These are phyloP conservation scores for Notamacropus eugenii DNA, from an alignment of 2,797 vertebrate genomes.

Conservation along the genomic window DNA sequence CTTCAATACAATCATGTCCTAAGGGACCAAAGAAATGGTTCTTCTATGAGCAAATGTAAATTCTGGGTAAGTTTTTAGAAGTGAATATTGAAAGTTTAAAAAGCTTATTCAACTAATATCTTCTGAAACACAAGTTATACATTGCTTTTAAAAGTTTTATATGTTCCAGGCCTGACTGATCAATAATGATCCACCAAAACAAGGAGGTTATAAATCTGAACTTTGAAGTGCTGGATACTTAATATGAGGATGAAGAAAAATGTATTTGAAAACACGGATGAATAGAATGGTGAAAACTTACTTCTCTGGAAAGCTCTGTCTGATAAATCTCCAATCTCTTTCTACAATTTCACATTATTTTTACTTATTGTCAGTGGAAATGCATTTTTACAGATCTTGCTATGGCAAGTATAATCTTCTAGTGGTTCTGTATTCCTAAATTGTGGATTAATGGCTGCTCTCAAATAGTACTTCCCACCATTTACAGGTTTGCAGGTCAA, in stretches of 20 bases:
- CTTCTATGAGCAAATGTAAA: slow-evolving; percentile 34
- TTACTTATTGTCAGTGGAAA: slow-evolving; percentile 60
- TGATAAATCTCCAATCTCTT: slow-evolving; percentile 60
- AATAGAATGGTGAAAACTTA: slow-evolving; percentile 58
- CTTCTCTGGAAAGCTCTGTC: slow-evolving; percentile 48
- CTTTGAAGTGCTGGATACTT: slow-evolving; percentile 49
- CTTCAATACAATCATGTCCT: not conserved
- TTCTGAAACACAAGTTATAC: slow-evolving; percentile 24
- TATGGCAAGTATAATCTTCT: slow-evolving; percentile 60
- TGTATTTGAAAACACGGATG: slow-evolving; percentile 63
- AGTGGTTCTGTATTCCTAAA: slow-evolving; percentile 37
- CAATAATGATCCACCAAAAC: slow-evolving; percentile 46
- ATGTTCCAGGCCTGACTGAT: not conserved
- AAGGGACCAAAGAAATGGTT: slow-evolving; percentile 27
- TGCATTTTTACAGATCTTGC: slow-evolving; percentile 57
- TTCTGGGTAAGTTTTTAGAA: slow-evolving; percentile 17
- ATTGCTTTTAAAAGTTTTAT: slow-evolving; percentile 56
- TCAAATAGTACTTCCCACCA: slow-evolving; percentile 53
- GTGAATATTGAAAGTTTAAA: slow-evolving; percentile 38
- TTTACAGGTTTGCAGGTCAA: slow-evolving; percentile 53
- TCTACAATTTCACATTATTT: slow-evolving; percentile 52
- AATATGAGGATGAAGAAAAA: slow-evolving; percentile 57
- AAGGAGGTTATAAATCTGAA: slow-evolving; percentile 36
- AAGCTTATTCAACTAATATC: slow-evolving; percentile 48
- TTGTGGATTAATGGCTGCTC: slow-evolving; percentile 40